phyloP scores from a whole-genome alignment of 1,140 invertebrate genomes.

The Leptonema lineaticorne region DNA sequence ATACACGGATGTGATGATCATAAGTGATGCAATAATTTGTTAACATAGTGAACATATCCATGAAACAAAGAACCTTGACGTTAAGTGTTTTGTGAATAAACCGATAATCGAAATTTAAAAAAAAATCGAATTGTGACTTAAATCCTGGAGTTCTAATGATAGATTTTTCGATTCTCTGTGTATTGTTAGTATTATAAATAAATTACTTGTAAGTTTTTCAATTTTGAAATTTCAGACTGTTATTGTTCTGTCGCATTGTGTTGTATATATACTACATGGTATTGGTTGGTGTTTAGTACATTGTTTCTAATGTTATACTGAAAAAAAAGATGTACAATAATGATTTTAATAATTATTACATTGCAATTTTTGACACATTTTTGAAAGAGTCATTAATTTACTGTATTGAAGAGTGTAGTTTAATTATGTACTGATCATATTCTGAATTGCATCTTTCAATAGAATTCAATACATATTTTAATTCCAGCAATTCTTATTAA shows the following conservation, averaged over 20 bases:
- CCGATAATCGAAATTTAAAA: conserved; percentile 36
- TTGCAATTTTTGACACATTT: too few relatives aligned
- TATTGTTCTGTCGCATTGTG: conserved; percentile 38
- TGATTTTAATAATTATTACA: background rate
- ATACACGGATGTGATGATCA: conserved; percentile 24
- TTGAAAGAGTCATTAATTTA: too few relatives aligned
- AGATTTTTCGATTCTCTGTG: conserved; percentile 43
- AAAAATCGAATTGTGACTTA: conserved; percentile 31
- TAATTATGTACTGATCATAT: too few relatives aligned
- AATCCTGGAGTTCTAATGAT: conserved; percentile 39
- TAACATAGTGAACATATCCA: conserved; percentile 40
- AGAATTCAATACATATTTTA: too few relatives aligned
- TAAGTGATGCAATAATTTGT: conserved; percentile 39
- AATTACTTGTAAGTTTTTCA: conserved; percentile 39
- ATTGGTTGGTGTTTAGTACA: conserved; percentile 33
- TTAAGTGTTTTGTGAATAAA: conserved; percentile 41
- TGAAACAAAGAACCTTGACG: conserved; percentile 40
- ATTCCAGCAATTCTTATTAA: too few relatives aligned
- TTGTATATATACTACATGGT: conserved; percentile 29
- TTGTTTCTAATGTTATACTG: too few relatives aligned
- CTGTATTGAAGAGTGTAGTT: too few relatives aligned
- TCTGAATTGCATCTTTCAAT: too few relatives aligned
- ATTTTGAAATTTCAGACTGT: conserved; percentile 39
- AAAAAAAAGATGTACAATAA: conserved; percentile 6
- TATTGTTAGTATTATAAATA: conserved; percentile 42